These are phyloP conservation scores for Maccullochella peelii DNA, from an alignment of 2,113 vertebrate genomes.

Conservation along the genomic window DNA sequence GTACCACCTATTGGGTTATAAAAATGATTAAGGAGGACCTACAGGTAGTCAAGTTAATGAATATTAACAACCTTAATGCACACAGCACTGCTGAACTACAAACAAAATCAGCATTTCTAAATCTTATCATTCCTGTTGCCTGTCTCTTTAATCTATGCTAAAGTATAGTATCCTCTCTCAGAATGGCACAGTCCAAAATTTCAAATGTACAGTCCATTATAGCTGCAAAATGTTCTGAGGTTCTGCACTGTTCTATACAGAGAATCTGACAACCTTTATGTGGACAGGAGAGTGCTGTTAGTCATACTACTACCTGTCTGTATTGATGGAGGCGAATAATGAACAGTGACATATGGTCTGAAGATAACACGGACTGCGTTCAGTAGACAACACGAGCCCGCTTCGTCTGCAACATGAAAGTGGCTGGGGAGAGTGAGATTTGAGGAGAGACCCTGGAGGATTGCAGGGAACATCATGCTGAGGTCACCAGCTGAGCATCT, in stretches of 20 bases:
- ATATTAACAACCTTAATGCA: neutral
- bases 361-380: slow-evolving; percentile 9
- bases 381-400: neutral
- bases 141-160: neutral
- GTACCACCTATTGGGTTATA: neutral
- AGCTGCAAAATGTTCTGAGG: neutral
- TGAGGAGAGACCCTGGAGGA: slow-evolving; percentile 20
- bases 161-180: neutral
- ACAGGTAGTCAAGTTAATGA: no score
- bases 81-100: neutral
- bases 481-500: slow-evolving; percentile 40
- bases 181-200: neutral
- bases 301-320: slow-evolving; percentile 10
- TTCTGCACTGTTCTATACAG: neutral
- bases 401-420: slow-evolving; percentile 18
- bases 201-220: neutral
- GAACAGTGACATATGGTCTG: slow-evolving; percentile 23
- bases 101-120: neutral
- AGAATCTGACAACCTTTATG: neutral
- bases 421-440: slow-evolving; percentile 13
- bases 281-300: slow-evolving; percentile 19
- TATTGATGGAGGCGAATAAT: slow-evolving; percentile 32
- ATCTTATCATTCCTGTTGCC: neutral
- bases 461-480: slow-evolving; percentile 20
- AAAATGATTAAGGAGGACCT: neutral